Evolutionary conservation across 2,797 vertebrate genomes (phyloP), one percentile per base, ranked within the genome.

Genomic region (Cercopithecus diana): DNA sequence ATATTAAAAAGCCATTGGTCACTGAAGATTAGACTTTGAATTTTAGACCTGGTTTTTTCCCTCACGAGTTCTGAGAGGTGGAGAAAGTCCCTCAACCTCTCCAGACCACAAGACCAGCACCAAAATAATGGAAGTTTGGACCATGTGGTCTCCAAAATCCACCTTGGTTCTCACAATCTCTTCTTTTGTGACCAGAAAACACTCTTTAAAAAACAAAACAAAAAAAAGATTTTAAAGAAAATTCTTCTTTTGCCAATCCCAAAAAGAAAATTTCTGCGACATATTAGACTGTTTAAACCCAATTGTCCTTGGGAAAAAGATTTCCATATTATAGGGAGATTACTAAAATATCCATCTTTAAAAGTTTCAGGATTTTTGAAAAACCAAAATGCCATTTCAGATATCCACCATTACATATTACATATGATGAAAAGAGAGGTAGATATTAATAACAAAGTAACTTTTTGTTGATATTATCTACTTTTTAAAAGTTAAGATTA

Each of bases 401-500:
- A 58, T 41, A 2, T 36, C 36, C 75, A 91, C 96, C 97, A 36
- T 97, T 97, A 97, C 1, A 2, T 92, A n/a, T n/a, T n/a, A n/a
- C n/a, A 95, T 19, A 43, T 86, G 33, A 96, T 80, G 30, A 48
- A 97, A 97, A 1, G 0, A 61, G 13, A 0, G 9, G 19, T 95
- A 96, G 79, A 84, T 85, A 72, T 75, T 50, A 96, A 97, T 48
- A 96, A 30, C 55, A 93, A 92, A 0, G 5, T 19, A 80, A 85
- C 81, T 43, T 95, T 70, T 64, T 28, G 76, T 82, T 70, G 24
- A 28, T 50, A 45, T 30, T 30, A 39, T 57, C 52, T 79, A 86
- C 77, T 96, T 97, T 43, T 79, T 93, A 96, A 97, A 86, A 90
- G 14, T 76, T 67, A 97, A 90, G 6, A 57, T 84, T 64, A 85